Percentiles rank a stretch among this genome's conserved stretches.
Evolutionary conservation across 2,113 vertebrate genomes (phyloP).

Genomic region (Camelus dromedarius): DNA sequence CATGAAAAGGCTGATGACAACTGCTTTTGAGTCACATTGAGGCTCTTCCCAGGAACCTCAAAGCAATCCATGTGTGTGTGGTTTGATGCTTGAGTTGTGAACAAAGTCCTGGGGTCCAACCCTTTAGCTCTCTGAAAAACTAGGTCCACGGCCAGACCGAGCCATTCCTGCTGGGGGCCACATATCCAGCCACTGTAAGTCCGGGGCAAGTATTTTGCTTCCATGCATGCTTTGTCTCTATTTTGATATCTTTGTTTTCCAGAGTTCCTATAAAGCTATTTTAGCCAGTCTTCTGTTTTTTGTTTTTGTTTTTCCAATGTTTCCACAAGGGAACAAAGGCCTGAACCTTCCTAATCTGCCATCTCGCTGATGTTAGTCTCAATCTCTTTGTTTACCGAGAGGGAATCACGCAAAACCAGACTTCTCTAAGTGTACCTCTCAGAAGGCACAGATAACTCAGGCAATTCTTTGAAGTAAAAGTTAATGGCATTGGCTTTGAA

Average conservation of each 20-base stretch:
- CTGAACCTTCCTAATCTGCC: neutral
- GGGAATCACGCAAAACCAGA: neutral
- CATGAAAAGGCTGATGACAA: neutral
- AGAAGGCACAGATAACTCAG: neutral
- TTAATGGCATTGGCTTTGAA: slow-evolving; percentile 3
- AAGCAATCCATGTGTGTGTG: neutral
- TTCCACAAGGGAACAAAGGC: neutral
- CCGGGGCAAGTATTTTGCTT: neutral
- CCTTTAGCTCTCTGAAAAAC: neutral
- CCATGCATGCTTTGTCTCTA: neutral
- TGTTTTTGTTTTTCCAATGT: neutral
- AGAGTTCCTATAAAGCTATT: neutral
- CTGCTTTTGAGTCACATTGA: neutral
- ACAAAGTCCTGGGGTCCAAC: neutral
- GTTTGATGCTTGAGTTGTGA: neutral
- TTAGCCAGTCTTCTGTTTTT: neutral
- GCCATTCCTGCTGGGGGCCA: accelerated
- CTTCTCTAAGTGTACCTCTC: neutral
- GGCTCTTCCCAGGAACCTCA: neutral
- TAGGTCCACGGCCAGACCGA: neutral
- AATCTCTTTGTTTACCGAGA: neutral
- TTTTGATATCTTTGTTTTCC: neutral
- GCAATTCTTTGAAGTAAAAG: neutral
- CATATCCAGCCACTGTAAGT: neutral
- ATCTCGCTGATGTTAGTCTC: neutral